These are phyloP conservation scores for Achatina immaculata DNA, from an alignment of 1,140 invertebrate genomes.

Conservation along the genomic window DNA sequence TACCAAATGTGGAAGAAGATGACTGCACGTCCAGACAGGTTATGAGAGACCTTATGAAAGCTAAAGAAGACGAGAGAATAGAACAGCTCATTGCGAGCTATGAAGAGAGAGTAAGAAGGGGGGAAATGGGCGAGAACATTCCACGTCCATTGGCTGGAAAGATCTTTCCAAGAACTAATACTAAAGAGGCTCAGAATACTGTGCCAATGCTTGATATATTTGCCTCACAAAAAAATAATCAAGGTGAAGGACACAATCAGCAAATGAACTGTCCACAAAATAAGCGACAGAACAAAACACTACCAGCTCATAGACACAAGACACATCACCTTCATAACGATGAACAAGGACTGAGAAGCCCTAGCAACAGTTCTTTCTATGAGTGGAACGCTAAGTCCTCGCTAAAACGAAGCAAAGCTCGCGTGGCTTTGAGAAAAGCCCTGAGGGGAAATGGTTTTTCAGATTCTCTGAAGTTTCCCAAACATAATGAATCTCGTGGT, in stretches of 20 bases:
- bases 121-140: neutral
- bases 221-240: neutral
- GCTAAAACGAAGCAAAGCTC: conserved; percentile 50
- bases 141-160: neutral
- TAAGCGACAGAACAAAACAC: neutral
- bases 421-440: conserved; percentile 51
- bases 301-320: neutral
- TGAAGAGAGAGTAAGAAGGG: conserved; percentile 38
- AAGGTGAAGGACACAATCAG: neutral
- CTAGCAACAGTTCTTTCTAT: neutral
- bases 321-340: neutral
- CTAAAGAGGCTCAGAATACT: neutral
- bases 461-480: neutral
- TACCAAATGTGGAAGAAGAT: conserved; percentile 38
- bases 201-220: neutral
- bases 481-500: neutral
- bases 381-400: conserved; percentile 36
- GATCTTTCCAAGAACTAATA: conserved; percentile 16
- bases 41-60: conserved; percentile 35
- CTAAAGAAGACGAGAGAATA: conserved; percentile 36
- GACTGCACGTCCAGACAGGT: conserved; percentile 9
- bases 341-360: conserved; percentile 3
- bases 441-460: conserved; percentile 39
- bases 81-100: conserved; percentile 43
- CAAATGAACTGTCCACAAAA: neutral